A percentile compares a stretch with the other conserved stretches of the same genome.
These are phyloP conservation scores for Pseudochromis fuscus DNA, from an alignment of 2,797 vertebrate species.

Conservation along the genomic window DNA sequence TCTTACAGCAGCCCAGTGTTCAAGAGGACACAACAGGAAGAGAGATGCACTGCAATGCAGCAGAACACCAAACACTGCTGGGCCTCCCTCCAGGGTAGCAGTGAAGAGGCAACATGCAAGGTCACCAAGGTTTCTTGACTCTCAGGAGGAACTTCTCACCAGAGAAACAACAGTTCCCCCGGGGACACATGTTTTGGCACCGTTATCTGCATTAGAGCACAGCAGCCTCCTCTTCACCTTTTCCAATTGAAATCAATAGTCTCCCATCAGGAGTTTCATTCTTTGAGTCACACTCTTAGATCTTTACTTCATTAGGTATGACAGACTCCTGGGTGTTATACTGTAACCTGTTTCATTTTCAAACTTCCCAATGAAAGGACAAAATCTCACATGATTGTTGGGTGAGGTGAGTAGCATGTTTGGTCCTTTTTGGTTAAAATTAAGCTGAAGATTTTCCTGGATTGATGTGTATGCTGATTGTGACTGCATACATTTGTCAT, in stretches of 20 bases:
- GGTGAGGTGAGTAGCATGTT: neutral
- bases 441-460: neutral
- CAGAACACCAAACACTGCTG: constrained; percentile 35
- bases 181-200: constrained; percentile 25
- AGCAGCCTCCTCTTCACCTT: constrained; percentile 14
- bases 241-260: neutral
- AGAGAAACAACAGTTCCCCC: constrained; percentile 28
- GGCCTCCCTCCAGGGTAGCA: constrained; percentile 45
- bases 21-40: constrained; percentile 45
- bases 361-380: neutral
- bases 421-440: neutral
- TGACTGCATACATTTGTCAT: neutral
- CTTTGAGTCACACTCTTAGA: neutral
- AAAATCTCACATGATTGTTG: neutral
- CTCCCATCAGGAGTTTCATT: neutral
- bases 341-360: neutral
- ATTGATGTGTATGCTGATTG: neutral
- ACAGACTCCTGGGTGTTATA: neutral
- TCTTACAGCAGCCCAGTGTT: constrained; percentile 52
- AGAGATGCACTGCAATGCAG: constrained; percentile 71
- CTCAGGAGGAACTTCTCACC: constrained; percentile 31
- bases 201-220: constrained; percentile 31
- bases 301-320: neutral
- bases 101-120: constrained; percentile 53
- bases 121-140: constrained; percentile 49